These are phyloP conservation scores for Hydra vulgaris DNA, from an alignment of 30 jellyfish, hydroid and myxozoan genomes.

Conservation along the genomic window DNA sequence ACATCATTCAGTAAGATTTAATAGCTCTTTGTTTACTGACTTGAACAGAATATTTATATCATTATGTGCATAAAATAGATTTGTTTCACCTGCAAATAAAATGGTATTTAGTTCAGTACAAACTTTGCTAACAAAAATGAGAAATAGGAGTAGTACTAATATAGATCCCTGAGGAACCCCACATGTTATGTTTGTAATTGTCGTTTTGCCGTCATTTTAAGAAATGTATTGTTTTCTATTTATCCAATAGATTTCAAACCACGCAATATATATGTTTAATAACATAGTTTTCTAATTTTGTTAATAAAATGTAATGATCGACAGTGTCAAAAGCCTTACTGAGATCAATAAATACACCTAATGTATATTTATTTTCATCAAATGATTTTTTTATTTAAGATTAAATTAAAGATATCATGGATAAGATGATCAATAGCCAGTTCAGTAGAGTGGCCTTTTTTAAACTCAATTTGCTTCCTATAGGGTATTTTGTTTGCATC, in stretches of 20 bases:
- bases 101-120: neutral
- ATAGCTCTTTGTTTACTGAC: neutral
- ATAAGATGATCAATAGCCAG: too few relatives aligned
- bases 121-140: neutral
- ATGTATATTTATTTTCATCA: too few relatives aligned
- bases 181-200: neutral
- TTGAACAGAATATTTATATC: neutral
- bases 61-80: neutral
- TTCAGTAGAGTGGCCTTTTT: too few relatives aligned
- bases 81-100: neutral
- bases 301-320: neutral
- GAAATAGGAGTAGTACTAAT: neutral
- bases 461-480: too few relatives aligned
- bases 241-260: neutral
- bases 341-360: too few relatives aligned
- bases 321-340: neutral
- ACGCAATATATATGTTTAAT: neutral
- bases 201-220: neutral
- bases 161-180: neutral
- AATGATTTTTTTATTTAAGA: too few relatives aligned
- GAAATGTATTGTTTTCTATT: neutral
- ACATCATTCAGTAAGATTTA: neutral
- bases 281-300: neutral
- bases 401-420: too few relatives aligned
- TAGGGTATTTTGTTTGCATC: too few relatives aligned